Evolutionary conservation across 2,888 invertebrate genomes (phyloP).

Genomic region (Eilema sororculum): DNA sequence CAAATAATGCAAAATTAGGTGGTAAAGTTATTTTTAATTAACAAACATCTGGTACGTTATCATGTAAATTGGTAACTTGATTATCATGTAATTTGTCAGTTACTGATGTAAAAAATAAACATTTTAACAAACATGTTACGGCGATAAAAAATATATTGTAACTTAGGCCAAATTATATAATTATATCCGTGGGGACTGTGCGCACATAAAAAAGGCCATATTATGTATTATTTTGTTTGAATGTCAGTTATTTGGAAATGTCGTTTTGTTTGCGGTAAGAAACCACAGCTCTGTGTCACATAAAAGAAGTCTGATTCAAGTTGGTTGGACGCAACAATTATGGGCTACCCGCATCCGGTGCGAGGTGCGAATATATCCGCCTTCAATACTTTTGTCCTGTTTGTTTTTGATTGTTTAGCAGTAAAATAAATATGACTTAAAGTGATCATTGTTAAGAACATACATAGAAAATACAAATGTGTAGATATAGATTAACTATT

Average conservation of each 20-base stretch:
- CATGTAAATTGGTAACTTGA: background rate
- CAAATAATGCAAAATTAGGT: background rate
- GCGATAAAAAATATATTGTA: background rate
- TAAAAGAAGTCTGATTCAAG: constrained; percentile 62
- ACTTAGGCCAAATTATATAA: background rate
- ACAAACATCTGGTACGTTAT: background rate
- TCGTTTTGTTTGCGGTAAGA: constrained; percentile 32
- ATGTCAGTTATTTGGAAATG: constrained; percentile 22
- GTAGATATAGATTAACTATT: too few relatives aligned
- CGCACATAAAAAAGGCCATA: too few relatives aligned
- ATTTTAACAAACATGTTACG: background rate
- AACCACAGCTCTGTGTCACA: constrained; percentile 54
- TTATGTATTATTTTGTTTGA: constrained; percentile 22
- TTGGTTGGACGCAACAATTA: constrained; percentile 68
- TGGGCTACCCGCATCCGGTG: constrained; percentile 75
- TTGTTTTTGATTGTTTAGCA: background rate
- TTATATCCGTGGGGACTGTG: too few relatives aligned
- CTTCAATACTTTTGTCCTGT: background rate
- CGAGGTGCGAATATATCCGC: constrained; percentile 71
- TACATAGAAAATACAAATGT: background rate
- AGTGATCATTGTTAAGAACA: background rate
- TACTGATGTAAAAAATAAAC: background rate
- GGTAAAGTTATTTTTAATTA: background rate
- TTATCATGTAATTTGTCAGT: constrained; percentile 1
- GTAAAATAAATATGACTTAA: background rate